Evolutionary conservation across 2,797 vertebrate genomes (phyloP).

Genomic region (Benthosema pterotum): DNA sequence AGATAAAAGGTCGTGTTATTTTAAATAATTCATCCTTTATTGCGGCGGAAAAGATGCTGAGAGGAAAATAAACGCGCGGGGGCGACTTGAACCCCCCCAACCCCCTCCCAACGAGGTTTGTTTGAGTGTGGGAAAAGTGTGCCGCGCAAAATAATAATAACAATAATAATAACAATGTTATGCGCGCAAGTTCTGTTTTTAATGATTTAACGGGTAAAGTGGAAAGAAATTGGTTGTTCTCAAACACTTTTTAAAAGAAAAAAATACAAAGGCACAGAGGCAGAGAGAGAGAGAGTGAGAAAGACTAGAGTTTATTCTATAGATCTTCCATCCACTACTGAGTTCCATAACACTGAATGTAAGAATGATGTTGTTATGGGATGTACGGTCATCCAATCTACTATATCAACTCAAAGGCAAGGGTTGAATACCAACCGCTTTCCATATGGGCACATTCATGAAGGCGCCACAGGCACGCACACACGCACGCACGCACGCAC

Average conservation of each 20-base stretch:
- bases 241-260: slow-evolving; percentile 60
- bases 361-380: no score
- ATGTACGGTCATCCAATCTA: no score
- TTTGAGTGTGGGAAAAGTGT: slow-evolving; percentile 53
- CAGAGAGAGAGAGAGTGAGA: slow-evolving; percentile 42
- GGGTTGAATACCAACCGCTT: no score
- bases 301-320: no score
- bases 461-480: no score
- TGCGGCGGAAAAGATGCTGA: slow-evolving; percentile 97
- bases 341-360: no score
- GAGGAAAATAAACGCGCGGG: slow-evolving; percentile 94
- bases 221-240: slow-evolving; percentile 42
- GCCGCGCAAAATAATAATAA: slow-evolving; percentile 17
- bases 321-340: no score
- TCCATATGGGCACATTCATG: no score
- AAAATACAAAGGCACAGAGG: slow-evolving; percentile 61
- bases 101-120: slow-evolving; percentile 75
- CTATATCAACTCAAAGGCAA: no score
- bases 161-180: no score
- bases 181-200: slow-evolving; percentile 35
- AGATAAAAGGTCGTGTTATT: slow-evolving; percentile 99
- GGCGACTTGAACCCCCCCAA: slow-evolving; percentile 92
- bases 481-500: no score
- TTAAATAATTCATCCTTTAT: slow-evolving; percentile 99
- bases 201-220: slow-evolving; percentile 71